These are phyloP conservation scores for Vannuccia rotundouncinata DNA, from an alignment of 2,888 invertebrate genomes.

Conservation along the genomic window DNA sequence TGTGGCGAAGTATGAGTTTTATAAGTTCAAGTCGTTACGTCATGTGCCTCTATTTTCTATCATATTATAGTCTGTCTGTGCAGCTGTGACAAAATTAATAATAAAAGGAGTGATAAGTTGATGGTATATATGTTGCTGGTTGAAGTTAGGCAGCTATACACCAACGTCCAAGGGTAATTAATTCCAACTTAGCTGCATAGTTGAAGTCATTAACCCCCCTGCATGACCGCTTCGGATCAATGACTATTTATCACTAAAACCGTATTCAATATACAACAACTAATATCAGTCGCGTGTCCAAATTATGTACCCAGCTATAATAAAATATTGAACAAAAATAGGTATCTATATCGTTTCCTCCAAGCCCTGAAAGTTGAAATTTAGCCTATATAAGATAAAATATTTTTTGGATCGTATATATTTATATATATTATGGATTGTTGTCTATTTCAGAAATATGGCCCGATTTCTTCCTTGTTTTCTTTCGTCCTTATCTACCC, in stretches of 20 bases:
- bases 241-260: background rate
- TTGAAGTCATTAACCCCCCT: background rate
- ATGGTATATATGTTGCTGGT: background rate
- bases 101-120: background rate
- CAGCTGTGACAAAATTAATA: background rate
- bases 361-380: too few relatives aligned
- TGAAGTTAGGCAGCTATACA: background rate
- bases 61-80: too few relatives aligned
- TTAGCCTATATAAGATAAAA: too few relatives aligned
- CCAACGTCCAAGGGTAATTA: slow-evolving; percentile 13
- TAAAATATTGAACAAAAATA: too few relatives aligned
- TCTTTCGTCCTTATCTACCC: too few relatives aligned
- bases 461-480: too few relatives aligned
- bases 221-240: background rate
- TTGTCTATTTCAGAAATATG: too few relatives aligned
- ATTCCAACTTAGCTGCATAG: background rate
- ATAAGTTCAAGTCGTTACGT: background rate
- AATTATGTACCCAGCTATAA: too few relatives aligned
- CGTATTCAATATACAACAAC: background rate
- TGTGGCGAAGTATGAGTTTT: background rate
- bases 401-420: too few relatives aligned
- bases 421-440: too few relatives aligned
- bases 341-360: too few relatives aligned
- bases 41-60: background rate
- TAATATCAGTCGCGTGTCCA: background rate